These are phyloP conservation scores for Cyclargus thomasi DNA, from an alignment of 1,140 invertebrate species.

Conservation along the genomic window DNA sequence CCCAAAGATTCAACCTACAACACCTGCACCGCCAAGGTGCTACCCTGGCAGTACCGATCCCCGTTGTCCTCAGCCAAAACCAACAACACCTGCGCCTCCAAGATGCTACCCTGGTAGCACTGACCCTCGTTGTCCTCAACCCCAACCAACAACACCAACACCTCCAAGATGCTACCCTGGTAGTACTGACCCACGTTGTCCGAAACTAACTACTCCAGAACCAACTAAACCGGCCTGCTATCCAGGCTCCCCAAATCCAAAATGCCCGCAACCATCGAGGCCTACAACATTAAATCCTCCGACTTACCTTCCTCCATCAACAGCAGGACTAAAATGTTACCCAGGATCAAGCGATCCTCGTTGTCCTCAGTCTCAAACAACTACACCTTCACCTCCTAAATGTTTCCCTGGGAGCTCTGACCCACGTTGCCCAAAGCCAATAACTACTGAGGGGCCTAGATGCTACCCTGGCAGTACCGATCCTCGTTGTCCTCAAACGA, in stretches of 20 bases:
- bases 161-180: conserved; percentile 57
- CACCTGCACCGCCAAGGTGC: conserved; percentile 39
- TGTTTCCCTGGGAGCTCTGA: conserved; percentile 67
- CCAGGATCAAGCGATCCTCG: conserved; percentile 61
- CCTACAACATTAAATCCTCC: conserved; percentile 40
- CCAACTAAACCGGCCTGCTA: conserved; percentile 39
- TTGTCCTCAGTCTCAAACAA: conserved; percentile 44
- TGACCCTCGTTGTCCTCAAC: conserved; percentile 57
- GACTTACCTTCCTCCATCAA: conserved; percentile 33
- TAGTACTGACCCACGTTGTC: conserved; percentile 51
- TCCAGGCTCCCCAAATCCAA: conserved; percentile 52
- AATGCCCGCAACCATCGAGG: conserved; percentile 44
- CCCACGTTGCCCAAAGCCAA: conserved; percentile 56
- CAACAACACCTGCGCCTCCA: conserved; percentile 38
- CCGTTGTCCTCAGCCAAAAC: conserved; percentile 44
- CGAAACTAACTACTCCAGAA: conserved; percentile 28
- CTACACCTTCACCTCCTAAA: conserved; percentile 34
- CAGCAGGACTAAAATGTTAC: conserved; percentile 42
- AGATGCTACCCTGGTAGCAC: conserved; percentile 62
- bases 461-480: conserved; percentile 69
- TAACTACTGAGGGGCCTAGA: conserved; percentile 34
- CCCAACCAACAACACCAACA: conserved; percentile 33
- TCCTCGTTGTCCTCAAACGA: conserved; percentile 53
- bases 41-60: conserved; percentile 66
- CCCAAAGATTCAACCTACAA: conserved; percentile 32